Base-by-base conservation (phyloP, 2,888 invertebrate genomes). In the Rotaria sp. region DNA sequence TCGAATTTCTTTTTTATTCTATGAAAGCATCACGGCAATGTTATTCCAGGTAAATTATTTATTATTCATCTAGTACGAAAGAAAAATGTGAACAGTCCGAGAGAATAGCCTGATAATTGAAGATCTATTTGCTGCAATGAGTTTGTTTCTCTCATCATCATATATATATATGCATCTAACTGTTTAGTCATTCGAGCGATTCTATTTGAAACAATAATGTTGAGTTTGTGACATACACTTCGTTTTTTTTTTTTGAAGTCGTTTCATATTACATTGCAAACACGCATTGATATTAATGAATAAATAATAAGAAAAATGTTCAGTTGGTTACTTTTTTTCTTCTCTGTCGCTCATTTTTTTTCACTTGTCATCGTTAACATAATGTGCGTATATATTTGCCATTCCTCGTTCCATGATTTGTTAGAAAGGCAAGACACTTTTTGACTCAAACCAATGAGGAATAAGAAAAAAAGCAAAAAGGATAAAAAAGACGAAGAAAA, bases 351-450 rank as follows among this genome's bases (percentile, higher is more conserved):
- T 35, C n/a, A n/a, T n/a, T 67, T 67, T 67, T 30, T 67, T 15
- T 50, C 50, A 67, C 67, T 38, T 67, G 67, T 67, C 35, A 67
- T 67, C 21, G 35, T 67, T 35, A 67, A 67, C 67, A 35, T 67
- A 38, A 67, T 67, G 67, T 21, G 67, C 35, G 21, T 38, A 59
- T 13, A 59, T 13, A 52, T 52, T 67, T 35, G 30, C 18, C 67
- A 67, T 67, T 67, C 67, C 67, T 67, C 67, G 67, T 67, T 67
- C 35, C 35, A 35, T 67, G 67, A 67, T 67, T 67, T 67, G 67
- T 67, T 67, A 67, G 67, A 67, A 67, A 67, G 67, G 67, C 67
- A 67, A 67, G 67, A 67, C 67, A 67, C 67, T 67, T 67, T 67
- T 67, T 67, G 67, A 67, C 67, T 67, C 67, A 35, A 67, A 35